These are phyloP conservation scores for Drosophila maculinotata DNA, from an alignment of 2,888 invertebrate species.

Conservation along the genomic window DNA sequence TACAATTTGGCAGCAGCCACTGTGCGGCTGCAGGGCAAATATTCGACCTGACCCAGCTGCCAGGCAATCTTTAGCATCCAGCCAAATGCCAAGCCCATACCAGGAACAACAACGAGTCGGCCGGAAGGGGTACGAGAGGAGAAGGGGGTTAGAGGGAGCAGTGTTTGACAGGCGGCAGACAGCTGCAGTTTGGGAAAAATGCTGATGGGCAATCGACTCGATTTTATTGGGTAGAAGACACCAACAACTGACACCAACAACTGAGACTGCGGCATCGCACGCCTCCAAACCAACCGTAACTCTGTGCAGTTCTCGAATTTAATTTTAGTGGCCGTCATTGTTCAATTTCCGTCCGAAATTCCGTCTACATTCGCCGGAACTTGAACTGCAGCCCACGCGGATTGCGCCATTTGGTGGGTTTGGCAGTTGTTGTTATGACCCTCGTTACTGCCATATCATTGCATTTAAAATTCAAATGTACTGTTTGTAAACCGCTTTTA, in stretches of 20 bases:
- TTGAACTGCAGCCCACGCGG: conserved; percentile 3
- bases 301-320: conserved; percentile 51
- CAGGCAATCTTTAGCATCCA: conserved; percentile 34
- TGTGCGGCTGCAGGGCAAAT: conserved; percentile 38
- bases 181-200: conserved; percentile 66
- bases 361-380: conserved; percentile 4
- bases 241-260: conserved; percentile 33
- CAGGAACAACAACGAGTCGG: conserved; percentile 22
- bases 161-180: conserved; percentile 67
- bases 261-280: conserved; percentile 3
- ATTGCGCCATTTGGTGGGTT: conserved; percentile 4
- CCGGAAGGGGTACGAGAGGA: neutral
- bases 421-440: conserved; percentile 20
- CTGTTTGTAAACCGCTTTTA: conserved; percentile 64
- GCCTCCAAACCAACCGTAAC: conserved; percentile 26
- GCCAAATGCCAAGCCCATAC: no score
- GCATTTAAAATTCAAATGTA: conserved; percentile 69
- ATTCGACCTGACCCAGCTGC: conserved; percentile 53
- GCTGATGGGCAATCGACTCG: conserved; percentile 74
- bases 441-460: conserved; percentile 60
- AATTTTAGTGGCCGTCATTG: conserved; percentile 62
- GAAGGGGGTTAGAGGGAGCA: neutral
- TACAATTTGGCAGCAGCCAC: conserved; percentile 71
- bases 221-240: conserved; percentile 62
- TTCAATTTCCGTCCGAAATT: conserved; percentile 35